A percentile compares a stretch with the other conserved stretches of the same genome.
phyloP scores from a whole-genome alignment of 2,888 invertebrate genomes.

The Amphimallon solstitiale region DNA sequence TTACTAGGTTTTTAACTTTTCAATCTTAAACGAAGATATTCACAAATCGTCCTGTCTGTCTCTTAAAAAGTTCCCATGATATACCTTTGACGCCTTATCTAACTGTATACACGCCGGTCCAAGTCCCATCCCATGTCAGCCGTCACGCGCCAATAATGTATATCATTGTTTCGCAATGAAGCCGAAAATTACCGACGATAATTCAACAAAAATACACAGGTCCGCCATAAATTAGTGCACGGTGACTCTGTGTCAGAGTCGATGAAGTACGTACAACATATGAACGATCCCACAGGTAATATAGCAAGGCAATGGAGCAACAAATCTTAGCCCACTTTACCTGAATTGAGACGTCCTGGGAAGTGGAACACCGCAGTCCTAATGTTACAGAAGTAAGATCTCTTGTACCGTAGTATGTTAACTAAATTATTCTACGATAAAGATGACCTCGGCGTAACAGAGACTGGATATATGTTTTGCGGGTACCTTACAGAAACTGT shows the following conservation, averaged over 20 bases:
- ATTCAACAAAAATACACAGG: conserved; percentile 47
- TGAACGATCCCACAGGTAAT: conserved; percentile 34
- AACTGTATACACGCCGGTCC: conserved; percentile 29
- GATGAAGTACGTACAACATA: conserved; percentile 10
- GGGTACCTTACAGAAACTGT: conserved; percentile 9
- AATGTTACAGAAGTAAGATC: conserved; percentile 38
- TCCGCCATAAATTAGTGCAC: conserved; percentile 45
- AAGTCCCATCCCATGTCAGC: conserved; percentile 46
- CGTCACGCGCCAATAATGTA: conserved; percentile 47
- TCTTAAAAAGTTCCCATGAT: conserved; percentile 37
- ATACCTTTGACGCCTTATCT: conserved; percentile 40
- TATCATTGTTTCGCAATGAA: conserved; percentile 49
- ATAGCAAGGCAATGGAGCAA: conserved; percentile 31
- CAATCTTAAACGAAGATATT: conserved; percentile 3
- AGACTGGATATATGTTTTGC: conserved; percentile 23
- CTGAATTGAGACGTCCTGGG: conserved; percentile 45
- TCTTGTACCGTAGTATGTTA: conserved; percentile 35
- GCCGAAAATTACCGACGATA: conserved; percentile 49
- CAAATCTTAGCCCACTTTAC: conserved; percentile 43
- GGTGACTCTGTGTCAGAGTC: conserved; percentile 31
- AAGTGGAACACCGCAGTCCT: conserved; percentile 40
- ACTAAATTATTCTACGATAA: conserved; percentile 36
- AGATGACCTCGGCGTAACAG: conserved; percentile 16
- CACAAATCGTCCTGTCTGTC: conserved; percentile 10
- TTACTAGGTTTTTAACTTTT: conserved; percentile 9